phyloP scores from a whole-genome alignment of 2,113 vertebrate genomes.

The Nothocercus nigrocapillus region DNA sequence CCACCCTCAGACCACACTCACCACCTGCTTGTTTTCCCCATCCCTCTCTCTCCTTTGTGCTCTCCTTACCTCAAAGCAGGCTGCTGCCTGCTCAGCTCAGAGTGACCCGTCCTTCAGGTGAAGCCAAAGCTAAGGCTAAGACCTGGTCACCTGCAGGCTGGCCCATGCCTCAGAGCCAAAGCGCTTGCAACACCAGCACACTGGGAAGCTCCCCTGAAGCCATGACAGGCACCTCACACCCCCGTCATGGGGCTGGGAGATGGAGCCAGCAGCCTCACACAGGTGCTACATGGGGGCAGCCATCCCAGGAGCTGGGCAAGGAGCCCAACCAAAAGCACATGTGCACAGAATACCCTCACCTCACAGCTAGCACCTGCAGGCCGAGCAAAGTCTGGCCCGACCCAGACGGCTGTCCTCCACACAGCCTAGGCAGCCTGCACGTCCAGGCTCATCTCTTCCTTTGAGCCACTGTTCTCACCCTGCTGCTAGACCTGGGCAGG shows the following conservation, averaged over 20 bases:
- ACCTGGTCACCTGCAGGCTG: neutral
- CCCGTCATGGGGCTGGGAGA: accelerated
- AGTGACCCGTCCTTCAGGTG: neutral
- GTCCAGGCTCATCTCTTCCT: neutral
- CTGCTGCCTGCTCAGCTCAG: neutral
- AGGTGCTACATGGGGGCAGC: neutral
- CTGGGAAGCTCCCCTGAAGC: neutral
- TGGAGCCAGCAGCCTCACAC: accelerated
- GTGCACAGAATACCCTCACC: neutral
- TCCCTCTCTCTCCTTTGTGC: neutral
- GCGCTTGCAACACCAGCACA: neutral
- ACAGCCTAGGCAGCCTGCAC: neutral
- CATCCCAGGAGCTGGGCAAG: neutral
- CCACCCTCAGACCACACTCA: neutral
- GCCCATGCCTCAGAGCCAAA: neutral
- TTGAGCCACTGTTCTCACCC: neutral
- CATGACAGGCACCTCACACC: accelerated
- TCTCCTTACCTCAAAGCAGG: neutral
- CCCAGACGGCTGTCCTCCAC: neutral
- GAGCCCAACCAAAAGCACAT: neutral
- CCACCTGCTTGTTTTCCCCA: neutral
- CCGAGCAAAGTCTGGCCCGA: neutral
- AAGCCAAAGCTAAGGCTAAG: neutral
- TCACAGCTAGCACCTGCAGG: neutral
- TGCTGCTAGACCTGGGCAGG: neutral